Base-by-base conservation (phyloP, 2,113 vertebrate species). In the Dolichallabes microphthalmus region DNA sequence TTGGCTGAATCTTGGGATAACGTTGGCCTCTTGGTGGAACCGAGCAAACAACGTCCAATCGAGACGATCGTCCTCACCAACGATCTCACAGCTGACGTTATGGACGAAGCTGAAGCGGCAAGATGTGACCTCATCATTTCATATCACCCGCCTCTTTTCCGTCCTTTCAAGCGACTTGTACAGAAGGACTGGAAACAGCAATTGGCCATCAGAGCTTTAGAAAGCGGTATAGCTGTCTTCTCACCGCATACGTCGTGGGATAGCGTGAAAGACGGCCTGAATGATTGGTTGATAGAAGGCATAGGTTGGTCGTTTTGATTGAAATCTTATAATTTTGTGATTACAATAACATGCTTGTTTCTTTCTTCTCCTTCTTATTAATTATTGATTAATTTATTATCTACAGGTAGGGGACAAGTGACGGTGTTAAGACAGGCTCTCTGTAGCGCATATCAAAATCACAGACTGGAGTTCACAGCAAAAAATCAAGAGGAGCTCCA, bases 1-100 rank as follows among this genome's bases (percentile, higher is more conserved):
- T 93, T 98, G 87, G 98, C 98, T 0, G 97, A 97, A 88, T 95
- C 95, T 10, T 99, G 98, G 98, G 98, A 99, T 93, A 98, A 98
- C 0, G 97, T 99, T 2, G 97, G 98, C 2, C 90, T 99, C 35
- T 91, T 99, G 92, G 95, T 99, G 20, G 97, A 98, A 89, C 98
- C 98, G 0, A 96, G 96, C 64, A 95, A 95, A 68, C 91, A 94
- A 0, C 96, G 95, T n/a, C 86, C 89, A 0, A 90, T 99, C 25
- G 92, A 88, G 78, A 96, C 93, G 2, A 92, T 98, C 86, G 91
- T 99, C 82, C 94, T 99, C 2, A 97, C 97, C 77, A 98, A 96
- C 14, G 98, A 99, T 85, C 94, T 99, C 15, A 99, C 97, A 0
- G 93, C 95, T 20, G 91, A 92, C 0, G 98, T 99, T 83, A 97